phyloP scores from a whole-genome alignment of 2,797 vertebrate species.

The Falco novaeseelandiae region DNA sequence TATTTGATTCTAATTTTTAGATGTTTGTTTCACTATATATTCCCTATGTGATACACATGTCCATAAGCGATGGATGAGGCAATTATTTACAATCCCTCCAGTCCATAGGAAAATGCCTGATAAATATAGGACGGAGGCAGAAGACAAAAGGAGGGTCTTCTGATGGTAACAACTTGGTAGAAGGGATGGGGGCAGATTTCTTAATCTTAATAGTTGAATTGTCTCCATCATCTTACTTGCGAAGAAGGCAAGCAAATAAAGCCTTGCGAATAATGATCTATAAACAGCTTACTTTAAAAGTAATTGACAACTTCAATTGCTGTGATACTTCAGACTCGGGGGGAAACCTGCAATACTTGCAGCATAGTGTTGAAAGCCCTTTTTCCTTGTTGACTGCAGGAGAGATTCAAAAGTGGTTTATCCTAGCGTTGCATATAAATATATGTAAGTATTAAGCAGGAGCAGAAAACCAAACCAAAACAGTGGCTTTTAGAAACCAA shows the following conservation, averaged over 20 bases:
- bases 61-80: not conserved
- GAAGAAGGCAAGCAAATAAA: slow-evolving; percentile 21
- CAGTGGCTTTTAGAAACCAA: not conserved
- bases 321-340: not conserved
- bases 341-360: not conserved
- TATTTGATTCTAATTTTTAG: not conserved
- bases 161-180: not conserved
- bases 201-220: not conserved
- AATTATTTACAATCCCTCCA: not conserved
- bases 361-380: not conserved
- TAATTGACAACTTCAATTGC: not conserved
- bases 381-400: not conserved
- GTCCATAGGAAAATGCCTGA: not conserved
- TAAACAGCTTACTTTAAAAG: slow-evolving; percentile 37
- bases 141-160: not conserved
- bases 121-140: not conserved
- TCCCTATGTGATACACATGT: not conserved
- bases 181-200: not conserved
- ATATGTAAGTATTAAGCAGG: not conserved
- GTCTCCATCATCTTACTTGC: not conserved
- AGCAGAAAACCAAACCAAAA: not conserved
- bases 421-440: not conserved
- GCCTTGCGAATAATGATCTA: slow-evolving; percentile 13
- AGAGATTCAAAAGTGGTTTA: not conserved
- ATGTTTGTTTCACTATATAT: not conserved